phyloP scores from a whole-genome alignment of 2,888 invertebrate species.

The Blastobasis lacticolella region DNA sequence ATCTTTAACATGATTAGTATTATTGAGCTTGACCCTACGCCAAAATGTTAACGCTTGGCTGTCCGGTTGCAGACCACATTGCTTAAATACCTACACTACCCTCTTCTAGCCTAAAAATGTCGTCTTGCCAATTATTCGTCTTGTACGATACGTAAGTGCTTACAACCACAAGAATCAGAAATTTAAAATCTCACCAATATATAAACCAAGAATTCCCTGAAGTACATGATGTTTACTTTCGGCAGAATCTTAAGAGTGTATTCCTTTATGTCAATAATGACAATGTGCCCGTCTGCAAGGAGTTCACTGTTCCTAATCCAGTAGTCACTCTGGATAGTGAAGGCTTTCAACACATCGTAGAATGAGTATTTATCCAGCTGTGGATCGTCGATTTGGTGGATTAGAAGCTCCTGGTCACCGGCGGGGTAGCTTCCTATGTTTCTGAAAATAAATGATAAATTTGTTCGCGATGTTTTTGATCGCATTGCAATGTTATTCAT shows the following conservation, averaged over 20 bases:
- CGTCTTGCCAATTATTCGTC: too few relatives aligned
- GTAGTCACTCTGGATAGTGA: slow-evolving; percentile 39
- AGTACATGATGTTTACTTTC: slow-evolving; percentile 47
- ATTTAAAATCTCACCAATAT: slow-evolving; percentile 40
- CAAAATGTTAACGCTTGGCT: too few relatives aligned
- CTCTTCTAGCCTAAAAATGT: too few relatives aligned
- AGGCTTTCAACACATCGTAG: slow-evolving; percentile 43
- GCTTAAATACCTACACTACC: too few relatives aligned
- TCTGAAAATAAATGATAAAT: slow-evolving; percentile 25
- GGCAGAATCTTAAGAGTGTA: slow-evolving; percentile 41
- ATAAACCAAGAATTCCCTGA: slow-evolving; percentile 46
- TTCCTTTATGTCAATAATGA: slow-evolving; percentile 46
- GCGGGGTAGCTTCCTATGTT: slow-evolving; percentile 30
- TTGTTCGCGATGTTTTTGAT: too few relatives aligned
- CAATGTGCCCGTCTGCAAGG: slow-evolving; percentile 44
- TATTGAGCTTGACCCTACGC: too few relatives aligned
- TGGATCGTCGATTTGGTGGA: slow-evolving; percentile 43
- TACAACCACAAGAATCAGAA: too few relatives aligned
- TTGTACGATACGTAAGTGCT: too few relatives aligned
- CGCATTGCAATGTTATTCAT: too few relatives aligned
- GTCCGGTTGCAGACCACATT: too few relatives aligned
- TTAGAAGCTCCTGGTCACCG: slow-evolving; percentile 39
- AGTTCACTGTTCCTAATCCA: slow-evolving; percentile 34
- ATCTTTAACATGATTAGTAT: too few relatives aligned
- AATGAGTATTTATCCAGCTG: slow-evolving; percentile 40